A percentile compares a stretch with the other conserved stretches of the same genome.
Conservation (phyloP, 2,113 vertebrate species). For the Amia ocellicauda region DNA sequence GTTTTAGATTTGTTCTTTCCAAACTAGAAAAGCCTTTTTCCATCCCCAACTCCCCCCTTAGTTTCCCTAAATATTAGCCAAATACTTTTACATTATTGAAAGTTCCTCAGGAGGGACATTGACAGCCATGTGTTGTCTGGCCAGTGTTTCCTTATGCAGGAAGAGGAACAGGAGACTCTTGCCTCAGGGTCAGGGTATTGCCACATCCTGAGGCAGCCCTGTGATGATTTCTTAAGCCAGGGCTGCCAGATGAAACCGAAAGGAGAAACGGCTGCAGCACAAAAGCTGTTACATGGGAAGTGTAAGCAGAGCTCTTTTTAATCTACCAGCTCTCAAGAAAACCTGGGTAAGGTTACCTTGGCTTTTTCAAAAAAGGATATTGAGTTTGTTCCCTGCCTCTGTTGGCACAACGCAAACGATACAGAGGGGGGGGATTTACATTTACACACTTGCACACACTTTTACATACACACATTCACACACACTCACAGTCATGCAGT, state of each 20-base stretch:
- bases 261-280: slow-evolving; percentile 50
- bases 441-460: slow-evolving; percentile 5
- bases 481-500: background rate
- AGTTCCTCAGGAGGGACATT: no score
- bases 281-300: slow-evolving; percentile 46
- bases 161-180: no score
- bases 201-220: background rate
- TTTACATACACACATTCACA: slow-evolving; percentile 2
- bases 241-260: slow-evolving; percentile 36
- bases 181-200: background rate
- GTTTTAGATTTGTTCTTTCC: no score
- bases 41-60: no score
- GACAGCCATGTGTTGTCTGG: no score
- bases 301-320: slow-evolving; percentile 53
- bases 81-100: no score
- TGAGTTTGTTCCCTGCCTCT: slow-evolving; percentile 31
- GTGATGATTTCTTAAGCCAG: background rate
- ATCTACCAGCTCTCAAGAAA: slow-evolving; percentile 58
- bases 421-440: background rate
- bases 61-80: no score
- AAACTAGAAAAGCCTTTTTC: no score
- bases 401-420: slow-evolving; percentile 8
- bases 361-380: background rate
- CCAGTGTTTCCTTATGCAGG: no score
- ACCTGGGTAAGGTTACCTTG: slow-evolving; percentile 56